Conservation (phyloP, 2,888 invertebrate species). For the Lysandra bellargus region DNA sequence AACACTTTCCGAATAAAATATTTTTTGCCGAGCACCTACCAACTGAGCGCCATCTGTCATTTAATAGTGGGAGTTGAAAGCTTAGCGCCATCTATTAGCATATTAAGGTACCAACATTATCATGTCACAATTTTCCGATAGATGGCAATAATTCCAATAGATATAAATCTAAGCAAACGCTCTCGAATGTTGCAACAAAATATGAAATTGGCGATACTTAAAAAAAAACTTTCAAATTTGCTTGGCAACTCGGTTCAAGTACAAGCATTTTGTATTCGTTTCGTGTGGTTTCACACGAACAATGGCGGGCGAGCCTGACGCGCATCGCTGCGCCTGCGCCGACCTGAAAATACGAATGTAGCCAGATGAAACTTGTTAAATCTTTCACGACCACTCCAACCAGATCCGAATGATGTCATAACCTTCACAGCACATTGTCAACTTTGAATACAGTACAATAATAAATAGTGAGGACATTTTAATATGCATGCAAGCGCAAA, state of each 20-base stretch:
- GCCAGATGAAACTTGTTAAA: conserved; percentile 33
- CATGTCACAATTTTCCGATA: conserved; percentile 13
- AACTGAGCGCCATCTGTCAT: background rate
- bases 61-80: background rate
- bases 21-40: background rate
- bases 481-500: background rate
- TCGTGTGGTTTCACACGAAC: conserved; percentile 70
- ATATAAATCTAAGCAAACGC: background rate
- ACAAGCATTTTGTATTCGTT: conserved; percentile 47
- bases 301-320: conserved; percentile 71
- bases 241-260: conserved; percentile 37
- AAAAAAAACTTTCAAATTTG: conserved; percentile 27
- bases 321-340: conserved; percentile 58
- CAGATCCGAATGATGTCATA: conserved; percentile 22
- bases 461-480: background rate
- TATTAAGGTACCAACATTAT: background rate
- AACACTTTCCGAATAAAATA: background rate
- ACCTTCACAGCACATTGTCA: conserved; percentile 6
- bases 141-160: background rate
- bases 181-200: background rate
- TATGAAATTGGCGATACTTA: background rate
- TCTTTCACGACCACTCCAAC: conserved; percentile 33
- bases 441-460: background rate
- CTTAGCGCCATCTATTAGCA: background rate
- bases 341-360: conserved; percentile 47